Evolutionary conservation across 2,797 vertebrate species (phyloP), one percentile per base, ranked within the genome.

Genomic region (Agapornis canus): DNA sequence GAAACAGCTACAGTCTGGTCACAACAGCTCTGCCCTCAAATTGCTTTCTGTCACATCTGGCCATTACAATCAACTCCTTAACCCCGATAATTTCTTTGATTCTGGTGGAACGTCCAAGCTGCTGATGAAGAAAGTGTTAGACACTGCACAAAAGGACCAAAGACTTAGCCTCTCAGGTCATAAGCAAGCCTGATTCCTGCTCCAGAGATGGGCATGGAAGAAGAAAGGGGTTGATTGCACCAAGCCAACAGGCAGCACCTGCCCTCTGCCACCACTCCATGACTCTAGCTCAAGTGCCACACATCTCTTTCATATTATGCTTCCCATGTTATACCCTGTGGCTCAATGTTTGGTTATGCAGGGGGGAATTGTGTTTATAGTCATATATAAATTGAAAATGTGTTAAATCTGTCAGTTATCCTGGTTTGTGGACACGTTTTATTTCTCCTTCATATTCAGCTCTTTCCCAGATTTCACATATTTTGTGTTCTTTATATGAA

Each of bases 371-470:
- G 47, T 95, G 86, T 84, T 91, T 94, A 78, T 95, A 95, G 78
- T 95, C 95, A 89, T 65, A 76, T 56, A 89, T 81, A 94, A 92
- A 94, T 92, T 82, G 94, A 45, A 95, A 93, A 90, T 66, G 59
- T 66, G 94, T 96, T 95, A 96, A 96, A 90, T 52, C 93, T 93
- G 94, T 91, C 96, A 95, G 89, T 97, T 96, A 95, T 92, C 90
- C 92, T 35, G 65, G 6, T 92, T 92, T 94, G 86, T 90, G 79
- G 92, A 88, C 94, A 86, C 94, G 91, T 95, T 97, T 95, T 89
- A 95, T 91, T 91, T 83, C 94, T 95, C 76, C 86, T 93, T 91
- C 94, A 39, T 81, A 93, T 96, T 91, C 94, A 96, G 65, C 87
- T 89, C 76, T 90, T 94, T 93, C 77, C 32, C 87, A 86, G 95